Conservation (phyloP, 64 coral and sea anemone genomes). For the Dendronephthya gigantea region DNA sequence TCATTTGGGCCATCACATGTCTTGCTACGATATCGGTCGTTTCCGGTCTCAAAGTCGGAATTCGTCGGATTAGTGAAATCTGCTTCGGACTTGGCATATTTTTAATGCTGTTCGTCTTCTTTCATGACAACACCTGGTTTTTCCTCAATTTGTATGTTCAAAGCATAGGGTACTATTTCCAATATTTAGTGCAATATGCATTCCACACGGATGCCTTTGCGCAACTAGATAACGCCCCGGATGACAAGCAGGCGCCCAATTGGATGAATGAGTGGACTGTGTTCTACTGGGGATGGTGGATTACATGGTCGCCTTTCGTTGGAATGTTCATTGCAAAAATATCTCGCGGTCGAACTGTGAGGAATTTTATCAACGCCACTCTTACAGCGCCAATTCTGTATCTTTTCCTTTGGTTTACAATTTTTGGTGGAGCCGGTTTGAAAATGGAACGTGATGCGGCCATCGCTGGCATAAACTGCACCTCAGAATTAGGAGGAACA, state of each 20-base stretch:
- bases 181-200: not conserved
- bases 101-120: slow-evolving; percentile 3
- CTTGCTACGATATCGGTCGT: not conserved
- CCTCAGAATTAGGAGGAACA: not conserved
- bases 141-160: not conserved
- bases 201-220: not conserved
- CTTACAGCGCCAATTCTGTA: not conserved
- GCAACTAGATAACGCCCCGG: not conserved
- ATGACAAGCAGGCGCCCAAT: not conserved
- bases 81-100: slow-evolving; percentile 2
- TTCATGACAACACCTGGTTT: slow-evolving; percentile 2
- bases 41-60: not conserved
- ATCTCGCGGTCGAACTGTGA: not conserved
- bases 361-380: not conserved
- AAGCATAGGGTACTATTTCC: not conserved
- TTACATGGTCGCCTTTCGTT: not conserved
- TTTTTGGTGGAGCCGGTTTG: not conserved
- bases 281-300: slow-evolving; percentile 1
- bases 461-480: not conserved
- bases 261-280: not conserved
- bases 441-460: not conserved
- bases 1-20: not conserved
- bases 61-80: not conserved
- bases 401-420: not conserved
- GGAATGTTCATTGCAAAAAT: not conserved